Conservation (phyloP, 2,888 invertebrate genomes). For the Dolomedes plantarius region DNA sequence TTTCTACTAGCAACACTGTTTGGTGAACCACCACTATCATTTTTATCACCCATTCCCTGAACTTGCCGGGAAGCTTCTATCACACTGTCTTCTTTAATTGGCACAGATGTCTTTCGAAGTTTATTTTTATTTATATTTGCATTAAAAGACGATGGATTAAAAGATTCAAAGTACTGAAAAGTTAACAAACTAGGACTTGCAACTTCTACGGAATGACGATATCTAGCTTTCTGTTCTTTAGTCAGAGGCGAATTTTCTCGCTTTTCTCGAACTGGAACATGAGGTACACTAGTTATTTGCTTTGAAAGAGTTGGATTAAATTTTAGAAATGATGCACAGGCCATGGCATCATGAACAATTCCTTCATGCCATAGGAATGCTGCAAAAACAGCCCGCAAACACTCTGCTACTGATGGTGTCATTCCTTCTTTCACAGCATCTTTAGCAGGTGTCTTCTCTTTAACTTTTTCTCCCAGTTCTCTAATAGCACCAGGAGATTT, state of each 20-base stretch:
- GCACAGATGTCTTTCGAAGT: conserved; percentile 74
- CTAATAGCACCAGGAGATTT: conserved; percentile 76
- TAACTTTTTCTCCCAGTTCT: conserved; percentile 73
- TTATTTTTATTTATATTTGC: conserved; percentile 84
- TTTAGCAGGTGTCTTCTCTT: conserved; percentile 76
- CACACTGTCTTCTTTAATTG: conserved; percentile 73
- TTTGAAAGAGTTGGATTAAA: conserved; percentile 89
- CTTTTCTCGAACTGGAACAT: conserved; percentile 73
- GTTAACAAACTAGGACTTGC: conserved; percentile 77
- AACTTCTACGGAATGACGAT: conserved; percentile 93
- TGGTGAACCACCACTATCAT: conserved; percentile 34
- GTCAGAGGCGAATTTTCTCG: conserved; percentile 74
- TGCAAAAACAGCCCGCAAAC: conserved; percentile 94
- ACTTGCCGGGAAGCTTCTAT: conserved; percentile 56
- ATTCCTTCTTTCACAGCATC: conserved; percentile 86
- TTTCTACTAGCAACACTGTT: conserved; percentile 25
- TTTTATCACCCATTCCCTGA: conserved; percentile 44
- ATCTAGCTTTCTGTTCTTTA: conserved; percentile 80
- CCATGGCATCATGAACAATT: conserved; percentile 97
- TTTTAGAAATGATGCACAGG: conserved; percentile 96
- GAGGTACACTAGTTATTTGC: conserved; percentile 80
- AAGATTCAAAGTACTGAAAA: conserved; percentile 81
- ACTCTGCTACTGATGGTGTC: conserved; percentile 93
- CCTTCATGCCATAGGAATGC: conserved; percentile 98
- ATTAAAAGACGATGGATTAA: conserved; percentile 86